These are phyloP conservation scores for Lota lota DNA, from an alignment of 2,113 vertebrate genomes.

Conservation along the genomic window DNA sequence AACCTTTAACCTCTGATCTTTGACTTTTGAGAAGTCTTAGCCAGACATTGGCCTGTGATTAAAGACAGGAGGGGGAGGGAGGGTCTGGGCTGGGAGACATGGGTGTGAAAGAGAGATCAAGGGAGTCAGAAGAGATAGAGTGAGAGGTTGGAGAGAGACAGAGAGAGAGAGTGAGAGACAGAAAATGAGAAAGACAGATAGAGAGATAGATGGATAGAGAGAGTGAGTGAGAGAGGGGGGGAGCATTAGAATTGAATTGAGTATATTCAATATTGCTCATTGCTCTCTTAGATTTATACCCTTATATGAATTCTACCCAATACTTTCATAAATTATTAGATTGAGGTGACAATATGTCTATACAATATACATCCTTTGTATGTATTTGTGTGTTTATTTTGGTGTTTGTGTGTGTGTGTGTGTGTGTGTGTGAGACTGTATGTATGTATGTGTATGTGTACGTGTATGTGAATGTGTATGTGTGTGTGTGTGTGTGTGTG, in stretches of 20 bases:
- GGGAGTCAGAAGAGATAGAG: not conserved
- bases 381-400: conserved; percentile 41
- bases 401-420: conserved; percentile 18
- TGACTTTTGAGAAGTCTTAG: conserved; percentile 44
- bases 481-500: not conserved
- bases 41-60: conserved; percentile 51
- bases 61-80: conserved; percentile 37
- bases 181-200: not conserved
- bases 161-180: not conserved
- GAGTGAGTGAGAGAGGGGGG: not conserved
- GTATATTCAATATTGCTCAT: conserved; percentile 61
- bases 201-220: not conserved
- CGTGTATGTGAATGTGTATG: not conserved
- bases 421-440: conserved; percentile 6
- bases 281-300: conserved; percentile 56
- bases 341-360: conserved; percentile 49
- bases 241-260: conserved; percentile 32
- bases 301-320: conserved; percentile 60
- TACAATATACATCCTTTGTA: conserved; percentile 53
- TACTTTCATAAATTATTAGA: conserved; percentile 65
- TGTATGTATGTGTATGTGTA: conserved; percentile 23
- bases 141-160: not conserved
- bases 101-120: not conserved
- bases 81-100: not conserved
- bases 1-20: conserved; percentile 32